These are phyloP conservation scores for Chironex yamaguchii DNA, from an alignment of 30 jellyfish, hydroid and myxozoan species.

Conservation along the genomic window DNA sequence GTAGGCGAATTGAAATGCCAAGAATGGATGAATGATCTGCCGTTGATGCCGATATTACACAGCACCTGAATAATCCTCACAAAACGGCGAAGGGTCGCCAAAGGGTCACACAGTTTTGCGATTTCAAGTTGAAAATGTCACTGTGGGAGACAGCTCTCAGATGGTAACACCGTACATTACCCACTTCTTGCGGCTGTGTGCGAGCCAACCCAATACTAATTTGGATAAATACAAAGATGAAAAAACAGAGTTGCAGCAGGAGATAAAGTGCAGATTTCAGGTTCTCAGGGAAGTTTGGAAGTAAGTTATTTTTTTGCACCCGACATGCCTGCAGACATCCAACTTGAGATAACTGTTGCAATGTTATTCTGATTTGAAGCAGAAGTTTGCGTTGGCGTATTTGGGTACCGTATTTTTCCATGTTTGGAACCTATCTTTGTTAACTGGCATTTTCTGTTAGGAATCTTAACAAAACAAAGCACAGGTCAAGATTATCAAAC, in stretches of 20 bases:
- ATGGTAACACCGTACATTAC: constrained; percentile 30
- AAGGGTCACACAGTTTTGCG: constrained; percentile 9
- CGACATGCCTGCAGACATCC: not conserved
- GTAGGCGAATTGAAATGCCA: constrained; percentile 1
- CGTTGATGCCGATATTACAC: constrained; percentile 13
- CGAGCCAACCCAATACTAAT: not conserved
- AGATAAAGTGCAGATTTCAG: not conserved
- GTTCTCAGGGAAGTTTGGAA: not conserved
- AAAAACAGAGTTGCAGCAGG: not conserved
- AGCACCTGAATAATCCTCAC: constrained; percentile 31
- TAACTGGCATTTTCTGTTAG: constrained; percentile 8
- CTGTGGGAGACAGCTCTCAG: constrained; percentile 24
- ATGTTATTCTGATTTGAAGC: not conserved
- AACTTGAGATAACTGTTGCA: not conserved
- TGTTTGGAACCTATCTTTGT: constrained; percentile 6
- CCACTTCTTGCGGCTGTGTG: constrained; percentile 5
- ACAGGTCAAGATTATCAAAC: not conserved
- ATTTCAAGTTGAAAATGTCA: constrained; percentile 9
- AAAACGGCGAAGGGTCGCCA: constrained; percentile 16
- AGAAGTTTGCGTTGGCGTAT: not conserved
- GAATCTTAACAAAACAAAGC: not conserved
- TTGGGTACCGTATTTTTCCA: not conserved
- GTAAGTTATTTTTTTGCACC: not conserved
- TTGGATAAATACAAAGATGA: not conserved
- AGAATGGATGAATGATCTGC: constrained; percentile 13